Evolutionary conservation across 2,888 invertebrate genomes (phyloP), one percentile per base, ranked within the genome.

Genomic region (Alentia gelatinosa): DNA sequence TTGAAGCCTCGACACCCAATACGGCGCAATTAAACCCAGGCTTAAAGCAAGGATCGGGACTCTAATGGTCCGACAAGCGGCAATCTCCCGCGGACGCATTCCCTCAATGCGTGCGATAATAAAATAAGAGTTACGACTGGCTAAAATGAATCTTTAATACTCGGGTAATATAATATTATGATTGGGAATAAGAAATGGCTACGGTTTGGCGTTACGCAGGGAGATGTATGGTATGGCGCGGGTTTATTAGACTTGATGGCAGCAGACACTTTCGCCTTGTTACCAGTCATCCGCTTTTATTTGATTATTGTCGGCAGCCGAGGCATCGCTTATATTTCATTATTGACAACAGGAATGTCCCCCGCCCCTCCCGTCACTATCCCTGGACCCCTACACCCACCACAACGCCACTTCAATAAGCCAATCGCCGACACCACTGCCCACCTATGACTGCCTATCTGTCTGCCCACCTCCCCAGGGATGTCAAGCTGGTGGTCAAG

Each of bases 231-330:
- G 30, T 12, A 12, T 12, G 26, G 26, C 30, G 33, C 68, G 68
- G n/a, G 33, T 68, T 30, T 68, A 68, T 68, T 68, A 26, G 30
- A 68, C 68, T 68, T 30, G 68, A 68, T 68, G 68, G n/a, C 30
- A 26, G 30, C 33, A 30, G 68, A 68, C 33, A 12, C 26, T 68
- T 12, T 26, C 26, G 68, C 12, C 68, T 68, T 68, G 68, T 68
- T 68, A 68, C 68, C 68, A 68, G 68, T 68, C 68, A 68, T 68
- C 68, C 30, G 68, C n/a, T 68, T 68, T 68, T 26, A 68, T 68
- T 68, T 26, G 30, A 68, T 68, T 68, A 68, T 30, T 30, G 33
- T 15, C 30, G 68, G 30, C 68, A 30, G 68, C 68, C 26, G 4
- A 15, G 26, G 3, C 68, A 15, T 30, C 30, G 68, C 68, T 68